A percentile compares a stretch with the other conserved stretches of the same genome.
These are phyloP conservation scores for Adelges cooleyi DNA, from an alignment of 1,140 invertebrate genomes.

Conservation along the genomic window DNA sequence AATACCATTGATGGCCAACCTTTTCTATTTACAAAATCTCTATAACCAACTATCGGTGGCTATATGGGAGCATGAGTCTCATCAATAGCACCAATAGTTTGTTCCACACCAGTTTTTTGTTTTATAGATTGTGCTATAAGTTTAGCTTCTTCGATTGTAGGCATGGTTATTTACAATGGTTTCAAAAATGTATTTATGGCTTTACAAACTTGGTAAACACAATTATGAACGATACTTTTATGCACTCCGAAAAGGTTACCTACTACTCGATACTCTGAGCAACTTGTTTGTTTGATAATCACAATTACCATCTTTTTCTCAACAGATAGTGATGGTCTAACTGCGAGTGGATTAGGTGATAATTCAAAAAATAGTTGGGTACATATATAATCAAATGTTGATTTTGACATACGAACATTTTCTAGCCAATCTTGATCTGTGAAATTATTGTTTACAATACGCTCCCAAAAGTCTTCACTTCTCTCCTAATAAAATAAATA, in stretches of 20 bases:
- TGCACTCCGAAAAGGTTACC: background rate
- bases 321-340: background rate
- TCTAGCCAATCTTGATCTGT: background rate
- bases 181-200: background rate
- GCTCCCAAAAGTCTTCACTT: background rate
- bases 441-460: background rate
- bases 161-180: background rate
- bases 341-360: background rate
- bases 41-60: background rate
- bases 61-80: background rate
- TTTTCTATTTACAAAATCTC: constrained; percentile 10
- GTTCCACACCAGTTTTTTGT: background rate
- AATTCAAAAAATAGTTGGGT: background rate
- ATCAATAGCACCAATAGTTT: constrained; percentile 6
- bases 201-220: constrained; percentile 1
- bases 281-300: background rate
- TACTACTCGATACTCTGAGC: background rate
- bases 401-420: background rate
- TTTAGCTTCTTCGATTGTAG: background rate
- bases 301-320: background rate
- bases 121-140: background rate
- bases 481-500: background rate
- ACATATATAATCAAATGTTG: constrained; percentile 1
- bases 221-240: background rate
- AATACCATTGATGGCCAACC: constrained; percentile 4